Evolutionary conservation across 1,140 invertebrate genomes (phyloP).

Genomic region (Temnothorax curvispinosus): DNA sequence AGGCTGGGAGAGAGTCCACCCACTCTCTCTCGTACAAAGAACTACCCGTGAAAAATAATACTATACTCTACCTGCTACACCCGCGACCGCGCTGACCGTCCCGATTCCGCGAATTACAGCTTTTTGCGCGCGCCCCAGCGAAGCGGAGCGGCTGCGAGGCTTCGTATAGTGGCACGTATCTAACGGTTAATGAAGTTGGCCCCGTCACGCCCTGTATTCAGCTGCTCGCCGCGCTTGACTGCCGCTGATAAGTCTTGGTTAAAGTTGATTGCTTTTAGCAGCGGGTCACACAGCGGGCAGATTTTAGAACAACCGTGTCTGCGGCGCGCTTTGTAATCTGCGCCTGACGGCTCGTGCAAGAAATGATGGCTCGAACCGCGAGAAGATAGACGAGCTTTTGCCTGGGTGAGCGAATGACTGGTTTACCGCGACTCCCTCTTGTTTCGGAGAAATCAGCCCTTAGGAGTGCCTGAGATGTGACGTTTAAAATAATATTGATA

Average conservation of each 20-base stretch:
- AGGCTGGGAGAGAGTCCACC: conserved; percentile 1
- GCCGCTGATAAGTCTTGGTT: conserved; percentile 54
- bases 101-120: conserved; percentile 60
- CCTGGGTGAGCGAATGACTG: not conserved
- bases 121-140: conserved; percentile 49
- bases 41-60: conserved; percentile 71
- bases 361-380: conserved; percentile 51
- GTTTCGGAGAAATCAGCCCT: not conserved
- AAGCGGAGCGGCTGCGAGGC: conserved; percentile 16
- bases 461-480: not conserved
- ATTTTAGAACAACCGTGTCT: conserved; percentile 58
- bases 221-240: conserved; percentile 28
- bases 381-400: conserved; percentile 47
- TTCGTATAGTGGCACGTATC: conserved; percentile 38
- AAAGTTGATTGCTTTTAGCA: conserved; percentile 59
- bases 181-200: conserved; percentile 52
- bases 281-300: conserved; percentile 8
- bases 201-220: conserved; percentile 23
- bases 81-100: conserved; percentile 9
- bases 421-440: conserved; percentile 3
- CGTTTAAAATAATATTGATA: not conserved
- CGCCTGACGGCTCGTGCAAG: conserved; percentile 65
- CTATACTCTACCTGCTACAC: not conserved
- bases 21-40: conserved; percentile 52
- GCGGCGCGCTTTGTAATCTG: conserved; percentile 64